Evolutionary conservation across 2,888 invertebrate species (phyloP), one percentile per base, ranked within the genome.

Genomic region (Drosophila koepferae): DNA sequence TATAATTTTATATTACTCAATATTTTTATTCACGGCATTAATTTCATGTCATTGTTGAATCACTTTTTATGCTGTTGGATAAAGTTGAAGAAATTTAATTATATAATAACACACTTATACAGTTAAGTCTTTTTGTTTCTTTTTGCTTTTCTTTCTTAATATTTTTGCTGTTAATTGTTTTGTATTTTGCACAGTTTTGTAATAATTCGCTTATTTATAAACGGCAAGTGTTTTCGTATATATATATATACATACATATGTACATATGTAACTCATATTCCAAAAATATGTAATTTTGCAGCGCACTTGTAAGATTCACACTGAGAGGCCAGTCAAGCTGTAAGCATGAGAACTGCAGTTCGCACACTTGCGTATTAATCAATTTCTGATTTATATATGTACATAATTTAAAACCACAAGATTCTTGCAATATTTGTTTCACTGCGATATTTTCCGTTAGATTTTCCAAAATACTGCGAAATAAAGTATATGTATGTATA

Each of bases 31-130:
- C 41, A 40, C 28, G 34, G 16, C 48, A 48, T 49, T 64, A 46
- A 59, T 67, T 54, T 75, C 40, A 67, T 75, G 65, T 75, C 63
- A 74, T 77, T 68, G 58, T 65, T 61, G 43, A 61, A 48, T 70
- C 58, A 70, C 72, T 69, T 58, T 68, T 72, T 23, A 63, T 63
- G 66, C 69, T 80, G 72, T 76, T 72, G 60, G 64, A 56, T 60
- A 80, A 68, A 80, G 63, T 66, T 79, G 43, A 63, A 74, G 64
- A 77, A 69, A 77, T 55, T 59, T 8, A 23, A 70, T 77, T 74
- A 77, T 74, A 64, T 64, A 77, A 77, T 40, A 36, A 31, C 14
- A 36, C 18, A 53, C 58, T 67, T 60, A 59, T 44, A 51, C 28
- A 46, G 36, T 43, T 49, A 18, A 46, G 18, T 44, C 34, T 9